Evolutionary conservation across 2,888 invertebrate genomes (phyloP), one percentile per base, ranked within the genome.

Genomic region (Ophioninae sp.): DNA sequence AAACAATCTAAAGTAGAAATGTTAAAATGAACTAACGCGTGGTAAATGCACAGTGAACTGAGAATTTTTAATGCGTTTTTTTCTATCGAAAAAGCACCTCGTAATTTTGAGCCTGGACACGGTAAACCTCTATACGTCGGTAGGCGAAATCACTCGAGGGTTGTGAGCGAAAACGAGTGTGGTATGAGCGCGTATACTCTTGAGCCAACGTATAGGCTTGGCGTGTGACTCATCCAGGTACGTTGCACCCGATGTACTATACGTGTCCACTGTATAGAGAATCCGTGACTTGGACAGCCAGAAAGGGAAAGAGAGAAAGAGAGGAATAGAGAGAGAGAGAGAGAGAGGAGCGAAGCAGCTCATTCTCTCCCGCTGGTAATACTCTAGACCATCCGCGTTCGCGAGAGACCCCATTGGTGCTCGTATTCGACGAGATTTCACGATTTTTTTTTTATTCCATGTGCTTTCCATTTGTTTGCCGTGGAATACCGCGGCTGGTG

Each of bases 211-310:
- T 85, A 85, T 87, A 87, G 69, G 82, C 72, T 88, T 88, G 87
- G 86, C 87, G 86, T 88, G 87, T 90, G 90, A 90, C 89, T 90
- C 90, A 90, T 89, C 87, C 90, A 90, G 90, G 91, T 91, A 90
- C 91, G 87, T 91, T 91, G 91, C 91, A 91, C 90, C 88, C 90
- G 86, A 86, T 79, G 79, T 67, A 9, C 79, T 78, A 78, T 87
- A 87, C 88, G 88, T 80, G 84, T 88, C 88, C 88, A 87, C 59
- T 37, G 64, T 79, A 85, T 85, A 84, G 85, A 83, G 77, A 81
- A 59, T 75, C 63, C 67, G 44, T 64, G 68, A 59, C 56, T 80
- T 37, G 56, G 13, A 65, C 58, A 22, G 17, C n/a, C 37, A n/a
- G 63, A 68, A 63, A 64, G 59, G 76, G 56, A 44, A 22, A 44